Percentiles rank a stretch among this genome's conserved stretches.
Evolutionary conservation across 1,140 invertebrate genomes (phyloP).

Genomic region (Gonatopus flavifemur): DNA sequence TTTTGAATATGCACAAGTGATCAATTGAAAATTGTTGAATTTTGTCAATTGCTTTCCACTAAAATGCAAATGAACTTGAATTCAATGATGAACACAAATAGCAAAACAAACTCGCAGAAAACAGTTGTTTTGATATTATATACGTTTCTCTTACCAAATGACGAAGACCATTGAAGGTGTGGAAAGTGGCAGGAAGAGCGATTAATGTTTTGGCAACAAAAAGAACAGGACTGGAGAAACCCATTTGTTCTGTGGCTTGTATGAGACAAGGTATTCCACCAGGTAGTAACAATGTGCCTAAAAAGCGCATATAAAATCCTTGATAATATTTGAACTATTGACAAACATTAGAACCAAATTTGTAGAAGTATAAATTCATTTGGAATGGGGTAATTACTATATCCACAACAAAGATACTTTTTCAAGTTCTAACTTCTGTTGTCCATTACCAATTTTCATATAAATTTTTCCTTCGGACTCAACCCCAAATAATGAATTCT

Average conservation of each 20-base stretch:
- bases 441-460: too few relatives aligned
- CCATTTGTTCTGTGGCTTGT: constrained; percentile 31
- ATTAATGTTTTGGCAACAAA: constrained; percentile 50
- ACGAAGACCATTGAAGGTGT: constrained; percentile 71
- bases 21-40: too few relatives aligned
- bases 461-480: too few relatives aligned
- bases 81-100: too few relatives aligned
- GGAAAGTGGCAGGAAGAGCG: constrained; percentile 68
- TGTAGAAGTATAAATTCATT: constrained; percentile 4
- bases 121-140: constrained; percentile 1
- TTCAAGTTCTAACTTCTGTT: too few relatives aligned
- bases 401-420: too few relatives aligned
- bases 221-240: constrained; percentile 34
- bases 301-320: background rate
- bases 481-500: too few relatives aligned
- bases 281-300: constrained; percentile 43
- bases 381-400: too few relatives aligned
- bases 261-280: constrained; percentile 47
- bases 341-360: background rate
- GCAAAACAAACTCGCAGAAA: too few relatives aligned
- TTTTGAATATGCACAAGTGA: too few relatives aligned
- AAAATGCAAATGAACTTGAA: too few relatives aligned
- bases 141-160: constrained; percentile 60
- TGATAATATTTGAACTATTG: background rate
- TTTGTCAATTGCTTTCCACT: too few relatives aligned